These are phyloP conservation scores for Pseudeuparius sepicola DNA, from an alignment of 2,888 invertebrate species.

Conservation along the genomic window DNA sequence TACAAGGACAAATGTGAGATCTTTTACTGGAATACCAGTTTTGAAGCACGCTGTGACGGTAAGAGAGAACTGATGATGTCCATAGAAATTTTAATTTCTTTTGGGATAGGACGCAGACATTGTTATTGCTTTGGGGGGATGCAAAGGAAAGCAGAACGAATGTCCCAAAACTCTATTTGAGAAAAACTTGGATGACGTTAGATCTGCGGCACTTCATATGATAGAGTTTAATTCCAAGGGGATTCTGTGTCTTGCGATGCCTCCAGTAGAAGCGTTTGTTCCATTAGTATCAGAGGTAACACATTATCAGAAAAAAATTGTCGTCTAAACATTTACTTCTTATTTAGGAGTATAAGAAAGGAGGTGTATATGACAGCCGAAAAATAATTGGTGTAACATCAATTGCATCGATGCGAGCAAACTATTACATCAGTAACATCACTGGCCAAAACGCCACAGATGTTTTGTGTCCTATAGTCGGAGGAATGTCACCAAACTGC, in stretches of 20 bases:
- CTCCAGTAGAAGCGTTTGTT: constrained; percentile 35
- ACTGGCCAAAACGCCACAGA: constrained; percentile 27
- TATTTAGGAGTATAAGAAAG: constrained; percentile 35
- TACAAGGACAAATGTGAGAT: constrained; percentile 29
- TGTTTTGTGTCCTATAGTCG: constrained; percentile 33
- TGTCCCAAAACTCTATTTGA: constrained; percentile 30
- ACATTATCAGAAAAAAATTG: neutral
- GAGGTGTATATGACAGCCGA: constrained; percentile 30
- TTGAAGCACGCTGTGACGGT: constrained; percentile 32
- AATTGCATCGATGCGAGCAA: constrained; percentile 29
- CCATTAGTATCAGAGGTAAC: constrained; percentile 35
- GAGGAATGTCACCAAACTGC: constrained; percentile 30
- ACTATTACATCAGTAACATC: constrained; percentile 28
- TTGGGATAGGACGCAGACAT: constrained; percentile 32
- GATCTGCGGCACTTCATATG: constrained; percentile 30
- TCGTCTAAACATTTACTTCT: constrained; percentile 5
- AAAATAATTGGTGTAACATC: constrained; percentile 34
- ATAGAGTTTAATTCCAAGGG: constrained; percentile 35
- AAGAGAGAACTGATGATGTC: too few relatives aligned
- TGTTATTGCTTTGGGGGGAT: constrained; percentile 34
- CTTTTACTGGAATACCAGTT: constrained; percentile 30
- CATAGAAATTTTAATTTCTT: too few relatives aligned
- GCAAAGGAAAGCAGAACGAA: constrained; percentile 25
- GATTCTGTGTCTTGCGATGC: constrained; percentile 33
- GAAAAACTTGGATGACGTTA: constrained; percentile 32